Evolutionary conservation across 2,888 invertebrate species (phyloP).

Genomic region (Cotesia congregata): DNA sequence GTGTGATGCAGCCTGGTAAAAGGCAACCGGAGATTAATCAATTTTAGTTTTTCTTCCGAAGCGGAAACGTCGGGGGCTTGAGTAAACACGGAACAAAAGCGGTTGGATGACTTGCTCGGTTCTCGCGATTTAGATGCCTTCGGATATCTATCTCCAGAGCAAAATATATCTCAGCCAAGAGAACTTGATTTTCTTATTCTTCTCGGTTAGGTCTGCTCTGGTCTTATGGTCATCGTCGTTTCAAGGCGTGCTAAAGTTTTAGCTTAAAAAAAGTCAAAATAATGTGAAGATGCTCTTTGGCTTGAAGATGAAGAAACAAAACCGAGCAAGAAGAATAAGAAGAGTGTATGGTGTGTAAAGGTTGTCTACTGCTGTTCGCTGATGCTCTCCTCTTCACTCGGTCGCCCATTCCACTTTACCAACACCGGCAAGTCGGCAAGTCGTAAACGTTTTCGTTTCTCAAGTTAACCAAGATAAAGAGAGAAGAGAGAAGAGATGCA

Average conservation of each 20-base stretch:
- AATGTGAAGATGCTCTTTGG: neutral
- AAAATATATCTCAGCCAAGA: neutral
- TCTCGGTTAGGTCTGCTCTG: neutral
- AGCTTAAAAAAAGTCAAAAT: neutral
- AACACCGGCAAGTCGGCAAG: constrained; percentile 9
- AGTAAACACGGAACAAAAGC: constrained; percentile 63
- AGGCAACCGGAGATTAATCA: constrained; percentile 61
- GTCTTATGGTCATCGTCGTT: neutral
- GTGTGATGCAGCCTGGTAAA: constrained; percentile 18
- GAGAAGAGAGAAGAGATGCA: neutral
- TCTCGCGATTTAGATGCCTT: constrained; percentile 38
- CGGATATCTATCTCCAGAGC: neutral
- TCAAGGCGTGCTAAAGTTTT: neutral
- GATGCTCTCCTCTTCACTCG: constrained; percentile 5
- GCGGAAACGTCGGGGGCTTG: constrained; percentile 42
- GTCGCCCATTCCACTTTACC: constrained; percentile 3
- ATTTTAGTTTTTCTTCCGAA: constrained; percentile 59
- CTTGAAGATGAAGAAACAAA: neutral
- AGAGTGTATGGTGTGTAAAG: neutral
- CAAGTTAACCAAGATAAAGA: neutral
- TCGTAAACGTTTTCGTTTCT: constrained; percentile 27
- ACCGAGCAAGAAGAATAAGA: neutral
- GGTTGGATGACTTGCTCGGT: constrained; percentile 62
- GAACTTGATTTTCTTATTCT: neutral
- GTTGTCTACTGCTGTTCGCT: neutral